phyloP scores from a whole-genome alignment of 2,113 vertebrate genomes.

The Ia io region DNA sequence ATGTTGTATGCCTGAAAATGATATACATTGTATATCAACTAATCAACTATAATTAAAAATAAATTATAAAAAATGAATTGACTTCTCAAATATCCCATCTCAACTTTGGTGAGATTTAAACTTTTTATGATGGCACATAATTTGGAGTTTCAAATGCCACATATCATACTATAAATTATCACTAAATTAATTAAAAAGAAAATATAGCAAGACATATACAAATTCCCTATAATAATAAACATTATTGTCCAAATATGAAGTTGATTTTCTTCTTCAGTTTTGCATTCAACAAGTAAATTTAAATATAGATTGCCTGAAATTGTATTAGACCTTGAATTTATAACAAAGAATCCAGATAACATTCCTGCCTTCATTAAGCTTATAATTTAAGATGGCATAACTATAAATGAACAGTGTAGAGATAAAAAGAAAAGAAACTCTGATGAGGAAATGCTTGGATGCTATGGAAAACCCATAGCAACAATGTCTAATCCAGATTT shows the following conservation, averaged over 20 bases:
- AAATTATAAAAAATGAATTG: neutral
- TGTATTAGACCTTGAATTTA: neutral
- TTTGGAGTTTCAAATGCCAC: neutral
- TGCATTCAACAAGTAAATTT: neutral
- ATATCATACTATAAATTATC: neutral
- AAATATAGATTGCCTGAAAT: neutral
- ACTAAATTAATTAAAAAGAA: neutral
- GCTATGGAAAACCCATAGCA: neutral
- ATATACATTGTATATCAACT: neutral
- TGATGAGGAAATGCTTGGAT: neutral
- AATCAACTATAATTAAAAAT: neutral
- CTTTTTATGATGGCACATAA: neutral
- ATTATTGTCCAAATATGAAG: neutral
- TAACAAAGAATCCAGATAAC: neutral
- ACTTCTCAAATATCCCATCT: neutral
- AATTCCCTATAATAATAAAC: neutral
- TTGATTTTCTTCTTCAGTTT: constrained; percentile 16
- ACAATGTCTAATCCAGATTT: neutral
- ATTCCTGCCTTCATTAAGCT: neutral
- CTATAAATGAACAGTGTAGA: neutral
- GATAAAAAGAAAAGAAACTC: neutral
- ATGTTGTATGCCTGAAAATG: neutral
- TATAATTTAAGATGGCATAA: neutral
- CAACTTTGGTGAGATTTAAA: neutral
- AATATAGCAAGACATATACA: neutral